These are phyloP conservation scores for Steatornis caripensis DNA, from an alignment of 2,113 vertebrate genomes.

Conservation along the genomic window DNA sequence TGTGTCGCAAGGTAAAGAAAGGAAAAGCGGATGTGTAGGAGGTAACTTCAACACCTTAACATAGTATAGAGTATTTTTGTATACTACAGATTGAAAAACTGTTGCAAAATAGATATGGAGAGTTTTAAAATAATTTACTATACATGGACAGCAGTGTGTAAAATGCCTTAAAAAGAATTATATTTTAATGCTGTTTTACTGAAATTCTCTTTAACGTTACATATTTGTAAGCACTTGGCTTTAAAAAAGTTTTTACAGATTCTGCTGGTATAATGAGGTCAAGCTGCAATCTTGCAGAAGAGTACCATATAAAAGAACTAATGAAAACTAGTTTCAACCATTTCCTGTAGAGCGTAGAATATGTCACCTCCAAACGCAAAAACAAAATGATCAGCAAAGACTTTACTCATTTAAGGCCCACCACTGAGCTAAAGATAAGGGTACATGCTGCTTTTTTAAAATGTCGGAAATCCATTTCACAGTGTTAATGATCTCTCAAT, in stretches of 20 bases:
- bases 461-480: constrained; percentile 35
- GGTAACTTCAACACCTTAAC: background rate
- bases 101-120: background rate
- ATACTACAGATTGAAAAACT: background rate
- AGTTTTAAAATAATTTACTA: background rate
- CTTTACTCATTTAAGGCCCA: background rate
- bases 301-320: background rate
- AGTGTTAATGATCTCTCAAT: constrained; percentile 23
- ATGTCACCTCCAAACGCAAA: background rate
- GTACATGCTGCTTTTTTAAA: background rate
- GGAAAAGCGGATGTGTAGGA: background rate
- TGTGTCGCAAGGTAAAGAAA: background rate
- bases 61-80: background rate
- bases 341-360: constrained; percentile 18
- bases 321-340: constrained; percentile 1
- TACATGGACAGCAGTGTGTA: background rate
- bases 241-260: background rate
- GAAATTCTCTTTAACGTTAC: background rate
- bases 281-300: background rate
- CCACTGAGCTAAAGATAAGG: constrained; percentile 21
- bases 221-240: background rate
- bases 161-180: background rate
- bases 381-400: background rate
- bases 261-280: background rate
- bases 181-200: background rate